phyloP scores from a whole-genome alignment of 53 echinoderm and acorn worm species.

The Holothuria scabra region DNA sequence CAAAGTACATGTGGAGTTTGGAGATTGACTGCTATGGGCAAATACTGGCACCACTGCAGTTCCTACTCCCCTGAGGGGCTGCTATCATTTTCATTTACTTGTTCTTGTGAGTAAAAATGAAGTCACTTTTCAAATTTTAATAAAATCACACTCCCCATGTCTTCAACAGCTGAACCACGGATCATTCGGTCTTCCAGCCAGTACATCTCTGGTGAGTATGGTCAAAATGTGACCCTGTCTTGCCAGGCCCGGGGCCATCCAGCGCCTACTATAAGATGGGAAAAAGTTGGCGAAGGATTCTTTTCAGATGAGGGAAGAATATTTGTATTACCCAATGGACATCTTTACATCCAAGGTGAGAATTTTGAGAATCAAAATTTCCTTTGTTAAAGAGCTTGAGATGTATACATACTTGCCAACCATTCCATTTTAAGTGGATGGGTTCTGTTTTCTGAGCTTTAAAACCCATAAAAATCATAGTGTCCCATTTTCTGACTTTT shows the following conservation, averaged over 20 bases:
- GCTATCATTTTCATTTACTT: neutral
- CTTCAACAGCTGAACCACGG: conserved; percentile 47
- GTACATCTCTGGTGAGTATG: conserved; percentile 72
- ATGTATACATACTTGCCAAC: no score
- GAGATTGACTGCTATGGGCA: no score
- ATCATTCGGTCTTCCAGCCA: conserved; percentile 67
- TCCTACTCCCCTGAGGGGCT: no score
- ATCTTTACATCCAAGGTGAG: conserved; percentile 81
- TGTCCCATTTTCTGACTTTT: no score
- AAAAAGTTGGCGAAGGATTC: conserved; percentile 55
- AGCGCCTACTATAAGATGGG: conserved; percentile 72
- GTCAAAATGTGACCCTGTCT: conserved; percentile 81
- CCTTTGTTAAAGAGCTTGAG: no score
- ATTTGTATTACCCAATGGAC: conserved; percentile 55
- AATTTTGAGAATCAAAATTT: neutral
- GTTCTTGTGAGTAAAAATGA: neutral
- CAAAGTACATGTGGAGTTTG: no score
- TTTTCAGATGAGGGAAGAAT: conserved; percentile 60
- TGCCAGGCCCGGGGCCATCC: conserved; percentile 88
- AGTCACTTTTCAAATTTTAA: neutral
- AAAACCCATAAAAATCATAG: no score
- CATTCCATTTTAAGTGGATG: no score
- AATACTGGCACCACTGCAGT: no score
- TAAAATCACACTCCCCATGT: no score
- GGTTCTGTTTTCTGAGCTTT: no score